A percentile compares a stretch with the other conserved stretches of the same genome.
Conservation (phyloP, 2,888 invertebrate species). For the Zonitis immaculata region DNA sequence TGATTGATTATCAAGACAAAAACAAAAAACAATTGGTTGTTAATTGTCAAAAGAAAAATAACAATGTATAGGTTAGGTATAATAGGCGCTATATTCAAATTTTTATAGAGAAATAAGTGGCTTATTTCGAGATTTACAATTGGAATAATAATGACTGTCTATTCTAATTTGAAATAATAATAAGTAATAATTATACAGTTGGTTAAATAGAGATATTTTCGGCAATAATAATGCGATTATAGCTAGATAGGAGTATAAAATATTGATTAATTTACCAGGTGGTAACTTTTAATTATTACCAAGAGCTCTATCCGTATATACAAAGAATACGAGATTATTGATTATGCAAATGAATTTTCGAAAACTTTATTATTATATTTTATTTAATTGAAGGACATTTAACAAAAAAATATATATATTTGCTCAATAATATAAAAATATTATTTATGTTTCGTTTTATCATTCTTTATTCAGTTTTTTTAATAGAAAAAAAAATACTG, state of each 20-base stretch:
- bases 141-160: no score
- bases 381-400: not conserved
- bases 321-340: not conserved
- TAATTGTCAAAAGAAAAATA: not conserved
- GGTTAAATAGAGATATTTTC: not conserved
- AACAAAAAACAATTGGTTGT: no score
- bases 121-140: no score
- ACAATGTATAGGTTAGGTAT: constrained; percentile 3
- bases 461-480: not conserved
- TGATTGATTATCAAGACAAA: not conserved
- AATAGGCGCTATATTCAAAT: not conserved
- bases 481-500: not conserved
- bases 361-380: no score
- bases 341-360: not conserved
- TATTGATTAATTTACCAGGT: not conserved
- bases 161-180: no score
- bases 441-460: not conserved
- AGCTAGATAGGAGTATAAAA: not conserved
- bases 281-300: not conserved
- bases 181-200: no score
- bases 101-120: no score
- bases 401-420: not conserved
- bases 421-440: no score
- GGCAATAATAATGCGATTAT: not conserved
- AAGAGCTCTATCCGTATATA: not conserved